Base-by-base conservation (phyloP, 2,113 vertebrate genomes). In the Ranitomeya variabilis region DNA sequence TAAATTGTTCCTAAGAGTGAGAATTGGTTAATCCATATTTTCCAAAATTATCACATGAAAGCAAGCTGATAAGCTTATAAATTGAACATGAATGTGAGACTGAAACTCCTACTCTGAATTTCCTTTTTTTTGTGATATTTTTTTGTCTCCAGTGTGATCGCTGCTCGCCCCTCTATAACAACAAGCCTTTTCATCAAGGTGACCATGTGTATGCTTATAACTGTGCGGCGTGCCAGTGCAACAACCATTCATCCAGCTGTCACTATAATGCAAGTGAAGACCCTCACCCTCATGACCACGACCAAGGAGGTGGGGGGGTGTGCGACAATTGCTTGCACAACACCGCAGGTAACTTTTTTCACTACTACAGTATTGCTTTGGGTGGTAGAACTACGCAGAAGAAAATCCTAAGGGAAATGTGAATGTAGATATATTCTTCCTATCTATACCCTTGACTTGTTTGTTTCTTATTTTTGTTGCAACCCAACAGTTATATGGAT, bases 251-350 rank as follows among this genome's bases (percentile, higher is more conserved):
- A 69, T 67, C 89, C 59, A 96, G 96, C 89, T 99, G 97, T 92
- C 96, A 97, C 91, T 97, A 99, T 13, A 90, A 97, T 5, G 87
- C 90, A 45, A 90, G 90, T 0, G 54, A 91, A 55, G 97, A 99
- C 90, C 94, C 93, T 26, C 95, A 96, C 92, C 96, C 97, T 59
- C 66, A 89, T 66, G 96, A 98, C 5, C 94, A 97, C 89, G 92
- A 94, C 89, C 92, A 91, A 83, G 98, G 97, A 0, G 93, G 97
- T 0, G 97, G 97, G 0, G 97, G 97, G 14, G 92, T 97, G 26
- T 99, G 97, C 92, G 95, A 97, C 69, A 85, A 93, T 83, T 98
- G 97, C 91, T 94, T 94, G 80, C 96, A 98, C 90, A 96, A 97
- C 90, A 99, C 97, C 2, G 90, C 95, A 66, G 97, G 97, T 98